Evolutionary conservation across 2,888 invertebrate genomes (phyloP).

Genomic region (Nasonia oneida): DNA sequence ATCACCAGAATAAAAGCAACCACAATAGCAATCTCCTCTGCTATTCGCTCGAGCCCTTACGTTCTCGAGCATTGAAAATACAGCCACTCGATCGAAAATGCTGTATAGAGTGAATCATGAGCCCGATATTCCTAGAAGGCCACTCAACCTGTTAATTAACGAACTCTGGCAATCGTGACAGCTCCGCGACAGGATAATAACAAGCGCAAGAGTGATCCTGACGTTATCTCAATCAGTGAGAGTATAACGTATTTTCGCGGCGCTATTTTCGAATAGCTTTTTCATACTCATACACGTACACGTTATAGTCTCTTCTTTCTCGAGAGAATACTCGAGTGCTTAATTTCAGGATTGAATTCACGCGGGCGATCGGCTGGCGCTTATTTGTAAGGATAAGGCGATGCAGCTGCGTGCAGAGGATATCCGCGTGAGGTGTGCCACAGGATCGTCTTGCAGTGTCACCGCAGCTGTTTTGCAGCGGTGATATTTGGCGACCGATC

Average conservation of each 20-base stretch:
- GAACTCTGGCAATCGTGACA: conserved; percentile 28
- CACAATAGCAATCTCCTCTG: background rate
- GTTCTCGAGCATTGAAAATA: background rate
- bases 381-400: background rate
- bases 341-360: conserved; percentile 8
- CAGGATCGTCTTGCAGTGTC: background rate
- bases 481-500: background rate
- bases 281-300: background rate
- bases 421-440: background rate
- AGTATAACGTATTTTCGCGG: background rate
- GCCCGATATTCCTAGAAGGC: background rate
- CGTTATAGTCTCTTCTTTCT: background rate
- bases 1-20: no score
- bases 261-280: conserved; percentile 24
- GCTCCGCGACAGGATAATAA: conserved; percentile 30
- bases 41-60: background rate
- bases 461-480: background rate
- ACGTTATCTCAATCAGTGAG: conserved; percentile 31
- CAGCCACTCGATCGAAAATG: conserved; percentile 12
- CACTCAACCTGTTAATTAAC: conserved; percentile 14
- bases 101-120: background rate
- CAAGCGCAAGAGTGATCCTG: background rate
- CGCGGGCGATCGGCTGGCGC: background rate
- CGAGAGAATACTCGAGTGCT: background rate
- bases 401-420: background rate